Evolutionary conservation across 2,888 invertebrate species (phyloP), one percentile per base, ranked within the genome.

Genomic region (Diploptera punctata): DNA sequence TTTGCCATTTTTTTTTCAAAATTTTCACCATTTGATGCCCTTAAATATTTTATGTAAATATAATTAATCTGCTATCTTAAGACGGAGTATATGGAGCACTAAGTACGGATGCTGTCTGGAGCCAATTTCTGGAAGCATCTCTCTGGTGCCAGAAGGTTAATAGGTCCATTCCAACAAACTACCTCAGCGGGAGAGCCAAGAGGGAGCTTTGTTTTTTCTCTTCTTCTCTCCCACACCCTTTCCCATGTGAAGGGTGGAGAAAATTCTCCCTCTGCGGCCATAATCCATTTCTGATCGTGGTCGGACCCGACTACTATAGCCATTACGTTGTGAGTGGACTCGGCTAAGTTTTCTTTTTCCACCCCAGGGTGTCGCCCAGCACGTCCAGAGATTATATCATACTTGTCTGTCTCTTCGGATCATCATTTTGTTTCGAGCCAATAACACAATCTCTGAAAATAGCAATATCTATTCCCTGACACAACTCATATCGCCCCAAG

Each of bases 221-320:
- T 43, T 38, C 38, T 19, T 65, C 62, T 21, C 43, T 38, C n/a
- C 57, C 3, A 24, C 29, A 16, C 38, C 16, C 38, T 38, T 5
- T 33, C 13, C 24, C 16, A n/a, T 13, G 29, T 2, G n/a, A n/a
- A n/a, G n/a, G 57, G 57, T 21, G 54, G 68, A 57, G 54, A 26
- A 68, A 57, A 57, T 47, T 31, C 29, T 72, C 72, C 67, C 72
- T 61, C 68, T 54, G 67, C 57, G 72, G 68, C 67, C 60, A 57
- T 72, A 72, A 72, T 72, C 72, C 72, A 72, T 72, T 72, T 72
- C 72, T 72, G 72, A 72, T 72, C 72, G 65, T 47, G 65, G 65
- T 65, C 44, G 24, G 33, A n/a, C 29, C 31, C 33, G 33, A 33
- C 33, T 33, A 33, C 33, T 33, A 29, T 29, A 60, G 21, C 65